phyloP scores from a whole-genome alignment of 2,113 vertebrate species.

The Thalassoma bifasciatum region DNA sequence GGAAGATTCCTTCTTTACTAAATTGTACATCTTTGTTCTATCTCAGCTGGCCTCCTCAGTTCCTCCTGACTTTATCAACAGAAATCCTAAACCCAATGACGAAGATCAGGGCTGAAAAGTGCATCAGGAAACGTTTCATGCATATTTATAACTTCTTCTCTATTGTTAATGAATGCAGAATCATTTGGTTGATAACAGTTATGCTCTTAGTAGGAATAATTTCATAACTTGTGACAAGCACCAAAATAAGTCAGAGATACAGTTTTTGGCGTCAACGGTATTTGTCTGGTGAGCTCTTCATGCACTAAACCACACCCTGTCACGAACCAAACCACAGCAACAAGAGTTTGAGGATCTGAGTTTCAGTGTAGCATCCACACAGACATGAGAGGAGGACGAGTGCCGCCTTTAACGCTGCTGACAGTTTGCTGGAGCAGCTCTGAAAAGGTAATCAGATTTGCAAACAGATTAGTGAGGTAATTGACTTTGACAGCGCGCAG shows the following conservation, averaged over 20 bases:
- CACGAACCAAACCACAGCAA: constrained; percentile 1
- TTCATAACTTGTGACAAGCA: neutral
- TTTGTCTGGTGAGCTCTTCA: neutral
- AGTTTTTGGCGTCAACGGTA: neutral
- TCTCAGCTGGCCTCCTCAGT: neutral
- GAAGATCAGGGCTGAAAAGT: neutral
- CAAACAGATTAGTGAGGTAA: constrained; percentile 6
- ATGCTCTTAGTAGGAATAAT: too few species aligned
- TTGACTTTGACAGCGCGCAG: neutral
- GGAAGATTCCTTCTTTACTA: too few species aligned
- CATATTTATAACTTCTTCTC: too few species aligned
- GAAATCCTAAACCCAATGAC: neutral
- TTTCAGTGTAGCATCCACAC: neutral
- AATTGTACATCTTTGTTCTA: too few species aligned
- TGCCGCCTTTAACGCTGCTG: neutral
- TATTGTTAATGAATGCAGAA: too few species aligned
- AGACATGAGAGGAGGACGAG: neutral
- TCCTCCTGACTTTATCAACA: neutral
- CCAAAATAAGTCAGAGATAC: neutral
- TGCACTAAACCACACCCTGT: constrained; percentile 4
- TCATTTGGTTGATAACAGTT: neutral
- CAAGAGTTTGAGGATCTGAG: neutral
- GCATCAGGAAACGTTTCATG: too few species aligned
- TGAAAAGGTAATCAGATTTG: constrained; percentile 14
- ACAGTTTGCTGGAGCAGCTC: neutral